Base-by-base conservation (phyloP, 2,797 vertebrate genomes). In the Halcyon chelicuti region DNA sequence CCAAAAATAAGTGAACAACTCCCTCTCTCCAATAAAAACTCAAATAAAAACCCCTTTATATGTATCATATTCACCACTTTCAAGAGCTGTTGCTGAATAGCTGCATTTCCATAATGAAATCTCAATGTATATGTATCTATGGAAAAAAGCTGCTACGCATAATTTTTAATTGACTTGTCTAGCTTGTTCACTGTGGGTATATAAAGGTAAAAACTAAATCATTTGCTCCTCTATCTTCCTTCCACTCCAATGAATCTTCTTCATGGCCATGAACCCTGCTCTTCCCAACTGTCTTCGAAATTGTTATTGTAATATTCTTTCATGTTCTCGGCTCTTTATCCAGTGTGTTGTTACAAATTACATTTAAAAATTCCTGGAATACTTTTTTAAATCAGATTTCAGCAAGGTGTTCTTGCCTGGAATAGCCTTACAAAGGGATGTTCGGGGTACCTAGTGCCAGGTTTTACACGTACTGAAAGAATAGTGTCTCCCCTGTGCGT, bases 181-280 rank as follows among this genome's bases (percentile, higher is more conserved):
- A 25, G 21, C 28, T 83, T 74, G 10, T 77, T 76, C 12, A 35
- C 15, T 65, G 47, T 65, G 42, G 93, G 8, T 54, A 19, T 68
- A 17, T 79, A 58, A 89, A 85, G 40, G 7, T 84, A 58, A 58
- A 49, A 94, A 91, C 39, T 46, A 61, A 80, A 61, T 61, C 42
- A 79, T 21, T 55, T 0, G 2, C 3, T 2, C 6, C 2, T n/a
- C 10, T 47, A 4, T 42, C 12, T 91, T 49, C 22, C 15, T 76
- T 86, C 39, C 7, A 23, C n/a, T 72, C 14, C 31, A 33, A 1
- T 65, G 76, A 65, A 58, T 72, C 16, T 52, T 82, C 18, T 54
- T 78, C 51, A 33, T 75, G 81, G 31, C 28, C 4, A 2, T 21
- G 10, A 61, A 21, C 5, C 14, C 4, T 31, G 6, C 11, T 68